Conservation (phyloP, 2,797 vertebrate species). For the Dermochelys coriacea region DNA sequence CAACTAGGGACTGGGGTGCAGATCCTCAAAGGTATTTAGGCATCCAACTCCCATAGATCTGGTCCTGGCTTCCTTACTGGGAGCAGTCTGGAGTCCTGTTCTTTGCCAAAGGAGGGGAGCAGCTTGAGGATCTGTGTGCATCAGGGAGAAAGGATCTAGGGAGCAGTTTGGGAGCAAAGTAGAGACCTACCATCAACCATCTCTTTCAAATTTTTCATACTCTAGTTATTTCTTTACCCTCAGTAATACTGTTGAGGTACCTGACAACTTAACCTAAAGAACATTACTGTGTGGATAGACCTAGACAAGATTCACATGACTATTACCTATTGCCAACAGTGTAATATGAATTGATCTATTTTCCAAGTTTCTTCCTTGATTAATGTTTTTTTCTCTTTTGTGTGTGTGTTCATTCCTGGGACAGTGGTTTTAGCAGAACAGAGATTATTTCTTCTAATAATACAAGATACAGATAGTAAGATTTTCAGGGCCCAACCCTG, state of each 20-base stretch:
- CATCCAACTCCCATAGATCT: fast-evolving
- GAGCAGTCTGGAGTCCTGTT: fast-evolving
- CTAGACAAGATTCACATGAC: background rate
- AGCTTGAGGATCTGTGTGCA: fast-evolving
- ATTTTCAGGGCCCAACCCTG: background rate
- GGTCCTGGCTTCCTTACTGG: too few species aligned
- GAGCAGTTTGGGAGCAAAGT: background rate
- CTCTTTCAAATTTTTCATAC: background rate
- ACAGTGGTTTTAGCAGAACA: background rate
- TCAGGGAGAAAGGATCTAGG: fast-evolving
- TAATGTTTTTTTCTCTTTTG: background rate
- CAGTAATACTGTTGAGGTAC: too few species aligned
- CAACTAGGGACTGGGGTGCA: background rate
- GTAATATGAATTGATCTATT: background rate
- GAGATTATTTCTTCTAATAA: fast-evolving
- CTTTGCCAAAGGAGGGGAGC: background rate
- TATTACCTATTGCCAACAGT: fast-evolving
- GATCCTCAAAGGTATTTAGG: background rate
- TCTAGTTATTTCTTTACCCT: fast-evolving
- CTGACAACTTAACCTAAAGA: fast-evolving
- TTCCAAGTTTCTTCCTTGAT: background rate
- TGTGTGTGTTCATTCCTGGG: background rate
- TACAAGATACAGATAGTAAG: fast-evolving
- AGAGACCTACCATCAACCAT: background rate
- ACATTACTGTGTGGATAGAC: background rate